These are phyloP conservation scores for Eristalis tenax DNA, from an alignment of 2,888 invertebrate species.

Conservation along the genomic window DNA sequence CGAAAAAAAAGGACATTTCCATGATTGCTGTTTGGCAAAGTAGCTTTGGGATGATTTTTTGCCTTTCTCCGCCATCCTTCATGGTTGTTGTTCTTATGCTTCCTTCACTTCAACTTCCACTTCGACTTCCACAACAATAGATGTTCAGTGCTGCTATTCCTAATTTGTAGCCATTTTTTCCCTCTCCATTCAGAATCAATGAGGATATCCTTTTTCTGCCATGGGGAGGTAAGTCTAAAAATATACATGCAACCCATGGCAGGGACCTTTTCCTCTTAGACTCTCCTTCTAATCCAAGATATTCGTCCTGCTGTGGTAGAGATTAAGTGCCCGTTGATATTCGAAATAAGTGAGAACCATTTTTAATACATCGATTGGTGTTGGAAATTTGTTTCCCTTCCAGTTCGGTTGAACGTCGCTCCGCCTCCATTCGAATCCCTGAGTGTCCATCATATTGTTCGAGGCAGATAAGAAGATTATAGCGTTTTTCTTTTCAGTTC, in stretches of 20 bases:
- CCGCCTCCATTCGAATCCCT: conserved; percentile 6
- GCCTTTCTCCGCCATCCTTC: background rate
- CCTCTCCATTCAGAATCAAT: background rate
- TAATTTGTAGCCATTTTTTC: conserved; percentile 42
- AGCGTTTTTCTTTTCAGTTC: conserved; percentile 16
- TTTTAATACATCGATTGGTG: conserved; percentile 62
- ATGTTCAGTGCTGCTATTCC: conserved; percentile 38
- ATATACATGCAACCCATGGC: conserved; percentile 27
- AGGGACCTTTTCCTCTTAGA: conserved; percentile 9
- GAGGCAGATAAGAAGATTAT: conserved; percentile 41
- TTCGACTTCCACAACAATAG: conserved; percentile 28
- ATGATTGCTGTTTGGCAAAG: conserved; percentile 68
- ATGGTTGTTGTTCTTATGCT: conserved; percentile 22
- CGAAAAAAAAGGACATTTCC: conserved; percentile 54
- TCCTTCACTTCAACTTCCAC: background rate
- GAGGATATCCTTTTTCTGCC: conserved; percentile 21
- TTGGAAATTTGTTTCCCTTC: conserved; percentile 45
- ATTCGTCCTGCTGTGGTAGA: conserved; percentile 28
- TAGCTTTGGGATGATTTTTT: conserved; percentile 57
- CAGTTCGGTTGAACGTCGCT: conserved; percentile 17
- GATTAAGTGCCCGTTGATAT: conserved; percentile 59
- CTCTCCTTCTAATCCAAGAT: background rate
- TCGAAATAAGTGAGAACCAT: conserved; percentile 46
- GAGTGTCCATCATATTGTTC: conserved; percentile 41
- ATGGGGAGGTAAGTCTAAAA: conserved; percentile 22